Base-by-base conservation (phyloP, 92 coral and sea anemone genomes). In the Micromussa lordhowensis region DNA sequence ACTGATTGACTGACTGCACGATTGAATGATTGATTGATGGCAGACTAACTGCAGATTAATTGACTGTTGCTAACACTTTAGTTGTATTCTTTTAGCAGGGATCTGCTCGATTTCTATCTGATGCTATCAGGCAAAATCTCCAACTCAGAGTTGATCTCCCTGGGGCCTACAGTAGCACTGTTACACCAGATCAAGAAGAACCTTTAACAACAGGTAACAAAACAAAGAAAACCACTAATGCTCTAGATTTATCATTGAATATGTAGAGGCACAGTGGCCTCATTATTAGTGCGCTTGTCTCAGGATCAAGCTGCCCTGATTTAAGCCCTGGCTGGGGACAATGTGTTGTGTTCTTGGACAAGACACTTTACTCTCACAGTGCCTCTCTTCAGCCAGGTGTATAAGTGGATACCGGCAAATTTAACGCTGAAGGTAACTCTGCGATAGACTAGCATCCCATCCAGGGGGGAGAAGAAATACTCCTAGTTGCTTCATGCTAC, bases 141-240 rank as follows among this genome's bases (percentile, higher is more conserved):
- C 84, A 95, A 78, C 89, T 95, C 49, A 75, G 95, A 75, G 94
- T 92, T 11, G 95, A 93, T 35, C 80, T 94, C 17, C 96, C 98
- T 3, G 72, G 78, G 19, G 79, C 87, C 35, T 61, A 57, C 77
- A 72, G 68, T 80, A 85, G 28, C 44, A 86, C 28, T 21, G 80
- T 34, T 17, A 55, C 21, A 40, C 28, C 78, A 22, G 24, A 0
- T 14, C 61, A 3, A 30, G 75, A 66, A 4, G 83, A 84, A 57
- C 29, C 81, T n/a, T 22, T 84, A 9, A 38, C 57, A 49, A 24
- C 77, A 84, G 88, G 88, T 84, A 6, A 83, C 0, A 61, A 61
- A 61, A 21, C n/a, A 18, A 17, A 58, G 3, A 11, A 55, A 55
- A 17, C 0, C 2, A 0, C 0, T 22, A 61, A 5, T 61, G 14